These are phyloP conservation scores for Pluvianellus socialis DNA, from an alignment of 2,113 vertebrate genomes.

Conservation along the genomic window DNA sequence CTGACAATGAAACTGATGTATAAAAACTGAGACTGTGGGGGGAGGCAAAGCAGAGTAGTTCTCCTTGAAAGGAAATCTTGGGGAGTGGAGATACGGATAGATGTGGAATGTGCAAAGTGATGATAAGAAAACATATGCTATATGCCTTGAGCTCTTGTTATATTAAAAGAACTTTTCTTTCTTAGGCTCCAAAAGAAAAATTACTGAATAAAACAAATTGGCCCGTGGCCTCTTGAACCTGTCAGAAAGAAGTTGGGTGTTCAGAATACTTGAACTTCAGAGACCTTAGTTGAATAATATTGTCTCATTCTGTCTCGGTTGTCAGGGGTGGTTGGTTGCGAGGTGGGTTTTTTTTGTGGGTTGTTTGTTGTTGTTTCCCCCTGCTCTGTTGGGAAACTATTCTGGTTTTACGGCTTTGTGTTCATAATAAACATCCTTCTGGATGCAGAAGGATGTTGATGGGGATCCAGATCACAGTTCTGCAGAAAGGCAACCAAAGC, in stretches of 20 bases:
- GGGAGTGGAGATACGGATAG: not conserved
- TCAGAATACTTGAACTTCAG: not conserved
- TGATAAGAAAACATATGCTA: not conserved
- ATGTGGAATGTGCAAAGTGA: not conserved
- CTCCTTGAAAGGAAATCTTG: not conserved
- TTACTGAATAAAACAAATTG: not conserved
- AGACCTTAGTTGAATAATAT: not conserved
- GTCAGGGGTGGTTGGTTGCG: no score
- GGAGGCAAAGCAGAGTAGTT: not conserved
- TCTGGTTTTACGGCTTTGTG: not conserved
- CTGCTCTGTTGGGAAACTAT: not conserved
- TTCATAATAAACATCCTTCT: not conserved
- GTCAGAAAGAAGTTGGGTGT: not conserved
- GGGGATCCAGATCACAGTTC: not conserved
- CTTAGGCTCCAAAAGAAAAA: not conserved
- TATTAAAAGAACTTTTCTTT: not conserved
- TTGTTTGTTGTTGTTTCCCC: not conserved
- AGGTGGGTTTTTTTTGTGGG: not conserved
- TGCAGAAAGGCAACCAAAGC: not conserved
- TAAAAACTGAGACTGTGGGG: not conserved
- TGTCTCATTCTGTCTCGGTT: not conserved
- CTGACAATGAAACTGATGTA: not conserved
- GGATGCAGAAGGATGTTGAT: not conserved
- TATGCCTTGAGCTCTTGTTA: not conserved
- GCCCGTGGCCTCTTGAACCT: not conserved